phyloP scores from a whole-genome alignment of 64 coral and sea anemone genomes.

The Stylophora pistillata region DNA sequence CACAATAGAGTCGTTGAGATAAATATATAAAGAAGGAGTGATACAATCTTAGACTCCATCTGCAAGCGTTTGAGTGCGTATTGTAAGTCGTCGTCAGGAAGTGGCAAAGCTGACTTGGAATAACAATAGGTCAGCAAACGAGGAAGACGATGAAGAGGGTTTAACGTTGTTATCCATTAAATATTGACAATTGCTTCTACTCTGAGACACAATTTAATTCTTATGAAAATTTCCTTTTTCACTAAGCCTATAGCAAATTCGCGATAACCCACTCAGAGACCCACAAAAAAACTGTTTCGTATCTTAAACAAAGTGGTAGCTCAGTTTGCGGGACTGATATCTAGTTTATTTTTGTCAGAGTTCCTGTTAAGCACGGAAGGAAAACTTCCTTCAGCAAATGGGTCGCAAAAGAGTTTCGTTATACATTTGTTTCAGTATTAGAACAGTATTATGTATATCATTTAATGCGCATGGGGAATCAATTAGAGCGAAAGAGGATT shows the following conservation, averaged over 20 bases:
- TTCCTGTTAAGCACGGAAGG: background rate
- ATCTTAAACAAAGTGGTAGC: background rate
- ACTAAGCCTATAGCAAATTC: no score
- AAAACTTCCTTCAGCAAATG: conserved; percentile 28
- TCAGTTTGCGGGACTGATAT: background rate
- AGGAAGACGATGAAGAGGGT: background rate
- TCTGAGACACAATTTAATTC: no score
- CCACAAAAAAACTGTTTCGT: no score
- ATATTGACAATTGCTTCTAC: background rate
- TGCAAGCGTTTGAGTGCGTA: background rate
- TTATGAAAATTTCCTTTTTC: no score
- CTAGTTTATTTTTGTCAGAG: no score
- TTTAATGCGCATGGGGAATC: background rate
- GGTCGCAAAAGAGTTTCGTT: background rate
- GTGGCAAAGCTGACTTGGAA: background rate
- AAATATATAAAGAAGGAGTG: background rate
- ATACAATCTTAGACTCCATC: background rate
- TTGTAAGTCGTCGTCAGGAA: background rate
- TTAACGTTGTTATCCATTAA: background rate
- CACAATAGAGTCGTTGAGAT: background rate
- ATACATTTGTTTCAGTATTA: background rate
- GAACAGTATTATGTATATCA: background rate
- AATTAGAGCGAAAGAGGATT: background rate
- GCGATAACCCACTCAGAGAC: no score
- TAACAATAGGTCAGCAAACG: background rate